These are phyloP conservation scores for Oenanthe melanoleuca DNA, from an alignment of 2,113 vertebrate species.

Conservation along the genomic window DNA sequence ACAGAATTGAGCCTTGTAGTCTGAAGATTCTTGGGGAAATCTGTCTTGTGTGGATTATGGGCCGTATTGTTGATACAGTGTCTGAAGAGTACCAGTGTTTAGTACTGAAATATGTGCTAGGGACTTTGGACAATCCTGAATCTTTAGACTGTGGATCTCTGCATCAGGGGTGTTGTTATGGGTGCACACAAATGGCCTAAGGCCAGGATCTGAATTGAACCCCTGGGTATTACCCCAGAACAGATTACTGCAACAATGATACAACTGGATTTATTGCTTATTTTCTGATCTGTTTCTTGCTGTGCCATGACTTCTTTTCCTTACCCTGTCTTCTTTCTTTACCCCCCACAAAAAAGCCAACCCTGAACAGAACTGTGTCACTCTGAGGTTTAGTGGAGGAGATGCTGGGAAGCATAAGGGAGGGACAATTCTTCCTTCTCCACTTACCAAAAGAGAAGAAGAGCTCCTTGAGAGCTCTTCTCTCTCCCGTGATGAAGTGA, in stretches of 20 bases:
- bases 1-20: not conserved
- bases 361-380: not conserved
- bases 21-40: not conserved
- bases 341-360: not conserved
- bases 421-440: not conserved
- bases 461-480: not conserved
- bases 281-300: not conserved
- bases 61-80: not conserved
- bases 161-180: rapidly evolving
- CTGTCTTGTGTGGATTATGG: not conserved
- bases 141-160: not conserved
- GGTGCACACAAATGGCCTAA: not conserved
- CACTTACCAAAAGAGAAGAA: not conserved
- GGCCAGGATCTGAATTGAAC: not conserved
- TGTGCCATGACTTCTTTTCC: not conserved
- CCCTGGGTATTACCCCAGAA: not conserved
- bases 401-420: not conserved
- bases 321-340: not conserved
- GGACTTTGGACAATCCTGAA: not conserved
- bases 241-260: not conserved
- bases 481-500: not conserved
- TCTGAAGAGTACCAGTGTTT: not conserved
- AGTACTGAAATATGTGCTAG: not conserved
- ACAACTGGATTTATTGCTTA: not conserved
- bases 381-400: not conserved